Percentiles rank a stretch among this genome's conserved stretches.
Conservation (phyloP, 2,113 vertebrate species). For the Pithys albifrons region DNA sequence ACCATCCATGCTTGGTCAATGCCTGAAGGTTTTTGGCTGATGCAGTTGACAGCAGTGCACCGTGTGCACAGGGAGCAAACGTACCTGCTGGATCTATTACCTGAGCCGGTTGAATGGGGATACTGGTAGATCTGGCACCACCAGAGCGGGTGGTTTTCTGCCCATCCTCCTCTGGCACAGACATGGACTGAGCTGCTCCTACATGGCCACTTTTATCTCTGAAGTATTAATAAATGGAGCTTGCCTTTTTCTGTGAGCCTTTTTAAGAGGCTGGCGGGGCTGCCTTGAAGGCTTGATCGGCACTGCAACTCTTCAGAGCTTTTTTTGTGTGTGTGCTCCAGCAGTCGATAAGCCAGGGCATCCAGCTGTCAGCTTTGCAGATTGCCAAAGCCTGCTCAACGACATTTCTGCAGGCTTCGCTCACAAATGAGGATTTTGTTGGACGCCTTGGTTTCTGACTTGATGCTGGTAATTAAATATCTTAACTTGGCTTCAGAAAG, state of each 20-base stretch:
- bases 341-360: constrained; percentile 55
- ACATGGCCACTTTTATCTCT: neutral
- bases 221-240: constrained; percentile 46
- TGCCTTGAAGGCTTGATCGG: constrained; percentile 11
- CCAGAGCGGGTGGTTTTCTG: neutral
- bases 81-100: neutral
- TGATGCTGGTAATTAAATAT: constrained; percentile 55
- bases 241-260: constrained; percentile 34
- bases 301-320: constrained; percentile 24
- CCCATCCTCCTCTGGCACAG: neutral
- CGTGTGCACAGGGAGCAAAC: neutral
- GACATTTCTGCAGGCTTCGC: constrained; percentile 14
- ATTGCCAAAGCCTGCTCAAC: constrained; percentile 42
- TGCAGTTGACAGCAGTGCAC: neutral
- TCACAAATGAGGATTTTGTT: constrained; percentile 47
- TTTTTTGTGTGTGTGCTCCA: neutral
- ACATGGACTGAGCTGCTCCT: neutral
- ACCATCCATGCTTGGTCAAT: neutral
- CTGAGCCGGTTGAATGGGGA: neutral
- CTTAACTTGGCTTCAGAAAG: constrained; percentile 33
- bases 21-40: neutral
- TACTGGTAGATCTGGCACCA: no score
- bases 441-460: constrained; percentile 28
- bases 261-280: neutral
- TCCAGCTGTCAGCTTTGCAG: constrained; percentile 56